Evolutionary conservation across 2,797 vertebrate species (phyloP).

Genomic region (Oreochromis mossambicus): DNA sequence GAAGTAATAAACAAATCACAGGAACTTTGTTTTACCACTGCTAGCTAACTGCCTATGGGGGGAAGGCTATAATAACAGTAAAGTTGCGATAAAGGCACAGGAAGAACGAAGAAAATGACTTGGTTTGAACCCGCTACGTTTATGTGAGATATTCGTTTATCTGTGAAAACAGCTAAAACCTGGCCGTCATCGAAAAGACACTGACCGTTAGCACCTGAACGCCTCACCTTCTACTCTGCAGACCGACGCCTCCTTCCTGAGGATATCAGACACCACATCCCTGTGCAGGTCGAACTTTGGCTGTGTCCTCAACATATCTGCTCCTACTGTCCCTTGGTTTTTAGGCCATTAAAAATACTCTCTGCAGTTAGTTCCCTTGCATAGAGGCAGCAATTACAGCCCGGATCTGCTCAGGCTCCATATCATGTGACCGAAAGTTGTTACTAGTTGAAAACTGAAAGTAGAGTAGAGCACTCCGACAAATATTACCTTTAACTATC

Average conservation of each 20-base stretch:
- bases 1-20: background rate
- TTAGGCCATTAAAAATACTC: background rate
- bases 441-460: background rate
- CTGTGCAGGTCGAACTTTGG: slow-evolving; percentile 64
- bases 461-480: background rate
- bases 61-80: fast-evolving
- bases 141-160: background rate
- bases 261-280: slow-evolving; percentile 68
- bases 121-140: background rate
- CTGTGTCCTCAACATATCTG: slow-evolving; percentile 66
- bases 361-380: background rate
- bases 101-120: background rate
- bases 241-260: slow-evolving; percentile 65
- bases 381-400: slow-evolving; percentile 9
- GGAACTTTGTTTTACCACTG: background rate
- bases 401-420: background rate
- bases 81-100: fast-evolving
- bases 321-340: background rate
- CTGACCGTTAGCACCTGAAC: slow-evolving; percentile 18
- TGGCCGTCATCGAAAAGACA: background rate
- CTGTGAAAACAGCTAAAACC: background rate
- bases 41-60: background rate
- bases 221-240: slow-evolving; percentile 70
- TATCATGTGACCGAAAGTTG: slow-evolving; percentile 56
- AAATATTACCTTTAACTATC: background rate